A percentile compares a stretch with the other conserved stretches of the same genome.
Evolutionary conservation across 2,797 vertebrate genomes (phyloP).

Genomic region (Hydrophis major): DNA sequence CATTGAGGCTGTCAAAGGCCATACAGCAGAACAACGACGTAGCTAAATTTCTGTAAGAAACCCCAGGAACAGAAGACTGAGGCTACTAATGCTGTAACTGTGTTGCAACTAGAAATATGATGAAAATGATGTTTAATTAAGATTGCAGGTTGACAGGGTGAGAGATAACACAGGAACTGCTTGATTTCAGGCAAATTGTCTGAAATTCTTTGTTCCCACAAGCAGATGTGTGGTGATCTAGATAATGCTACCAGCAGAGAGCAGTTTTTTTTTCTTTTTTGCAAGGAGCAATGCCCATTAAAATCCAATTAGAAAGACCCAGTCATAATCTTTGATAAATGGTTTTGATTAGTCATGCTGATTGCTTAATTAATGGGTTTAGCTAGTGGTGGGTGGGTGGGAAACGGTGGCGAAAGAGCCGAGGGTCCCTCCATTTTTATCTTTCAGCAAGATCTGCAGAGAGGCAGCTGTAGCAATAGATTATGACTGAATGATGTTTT

Average conservation of each 20-base stretch:
- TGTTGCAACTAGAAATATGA: background rate
- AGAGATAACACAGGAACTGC: background rate
- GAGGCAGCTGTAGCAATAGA: background rate
- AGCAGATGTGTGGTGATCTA: slow-evolving; percentile 18
- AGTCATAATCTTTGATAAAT: slow-evolving; percentile 25
- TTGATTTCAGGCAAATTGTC: slow-evolving; percentile 11
- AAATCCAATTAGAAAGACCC: slow-evolving; percentile 27
- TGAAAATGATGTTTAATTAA: slow-evolving; percentile 22
- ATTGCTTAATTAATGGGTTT: slow-evolving; percentile 19
- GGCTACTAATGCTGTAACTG: background rate
- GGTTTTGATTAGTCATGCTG: slow-evolving; percentile 23
- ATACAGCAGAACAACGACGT: background rate
- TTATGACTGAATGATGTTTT: background rate
- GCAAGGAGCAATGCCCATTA: slow-evolving; percentile 20
- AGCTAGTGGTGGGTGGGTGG: background rate
- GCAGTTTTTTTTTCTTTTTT: slow-evolving; percentile 8
- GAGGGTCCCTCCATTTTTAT: background rate
- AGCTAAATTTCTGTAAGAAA: background rate
- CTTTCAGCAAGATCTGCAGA: background rate
- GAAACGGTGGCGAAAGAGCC: background rate
- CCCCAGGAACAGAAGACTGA: background rate
- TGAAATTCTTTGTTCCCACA: slow-evolving; percentile 7
- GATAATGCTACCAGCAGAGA: slow-evolving; percentile 18
- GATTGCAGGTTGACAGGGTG: background rate
- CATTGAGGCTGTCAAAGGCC: background rate